Base-by-base conservation (phyloP, 2,797 vertebrate genomes). In the Heteromormyrus szaboi region DNA sequence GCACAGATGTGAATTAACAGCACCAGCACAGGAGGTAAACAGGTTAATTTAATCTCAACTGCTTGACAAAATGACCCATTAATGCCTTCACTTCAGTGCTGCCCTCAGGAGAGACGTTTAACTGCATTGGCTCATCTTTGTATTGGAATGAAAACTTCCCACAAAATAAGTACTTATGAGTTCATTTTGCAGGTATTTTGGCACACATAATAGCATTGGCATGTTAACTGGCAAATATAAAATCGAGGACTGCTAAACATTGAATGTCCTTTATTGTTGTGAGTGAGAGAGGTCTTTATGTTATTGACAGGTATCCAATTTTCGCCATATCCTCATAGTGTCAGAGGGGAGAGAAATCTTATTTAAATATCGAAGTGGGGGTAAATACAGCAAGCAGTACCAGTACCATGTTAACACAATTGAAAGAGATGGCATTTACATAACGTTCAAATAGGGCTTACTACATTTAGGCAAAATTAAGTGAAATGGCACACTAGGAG, bases 21-120 rank as follows among this genome's bases (percentile, higher is more conserved):
- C 76, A 81, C 76, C 41, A 46, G 76, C 76, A 81, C 76, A 46
- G 37, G 41, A 46, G 76, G 41, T 9, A 81, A 44, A 81, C 41
- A 81, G 41, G 76, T 81, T 81, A 19, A 81, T 81, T 81, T 46
- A n/a, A 81, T 81, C 76, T 81, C 76, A 81, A 46, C 76, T 46
- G 41, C 76, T 81, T 44, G 76, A 46, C 76, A 81, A 81, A 44
- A 81, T n/a, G 37, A 44, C 17, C 9, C 33, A 25, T n/a, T 37
- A 72, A 68, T 68, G 25, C 9, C 62, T 29, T 33, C 25, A 68
- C 11, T 33, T 68, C 37, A 79, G 72, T 44, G 33, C 72, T 79
- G 37, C 33, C 72, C 72, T 44, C 6, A 8, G 41, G 76, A 81
- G 41, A 46, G 37, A 81, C 14, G 7, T 68, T 72, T 72, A 72